Conservation (phyloP, 2,797 vertebrate species). For the Mormyrus proboscirostris region DNA sequence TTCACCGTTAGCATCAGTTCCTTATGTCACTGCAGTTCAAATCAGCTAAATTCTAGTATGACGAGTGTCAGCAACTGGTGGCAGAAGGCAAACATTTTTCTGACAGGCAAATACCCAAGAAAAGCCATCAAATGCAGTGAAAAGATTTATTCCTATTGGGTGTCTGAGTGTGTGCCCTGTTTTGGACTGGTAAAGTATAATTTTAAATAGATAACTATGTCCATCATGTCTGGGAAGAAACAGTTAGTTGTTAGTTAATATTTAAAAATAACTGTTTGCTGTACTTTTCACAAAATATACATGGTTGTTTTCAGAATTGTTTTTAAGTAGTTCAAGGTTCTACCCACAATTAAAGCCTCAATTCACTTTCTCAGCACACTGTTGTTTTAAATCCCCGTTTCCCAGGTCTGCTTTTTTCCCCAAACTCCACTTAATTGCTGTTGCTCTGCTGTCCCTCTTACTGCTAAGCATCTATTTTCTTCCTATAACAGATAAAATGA, state of each 20-base stretch:
- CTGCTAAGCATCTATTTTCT: neutral
- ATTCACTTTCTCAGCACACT: neutral
- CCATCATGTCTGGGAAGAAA: neutral
- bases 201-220: neutral
- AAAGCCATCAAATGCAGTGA: neutral
- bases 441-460: neutral
- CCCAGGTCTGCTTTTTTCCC: neutral
- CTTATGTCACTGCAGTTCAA: neutral
- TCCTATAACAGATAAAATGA: neutral
- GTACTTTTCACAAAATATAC: neutral
- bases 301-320: neutral
- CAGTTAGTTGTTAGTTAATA: neutral
- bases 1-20: neutral
- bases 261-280: neutral
- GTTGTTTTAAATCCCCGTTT: neutral
- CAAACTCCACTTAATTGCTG: neutral
- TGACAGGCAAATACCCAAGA: neutral
- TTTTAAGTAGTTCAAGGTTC: neutral
- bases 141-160: neutral
- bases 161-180: neutral
- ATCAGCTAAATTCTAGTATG: neutral
- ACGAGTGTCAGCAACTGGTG: neutral
- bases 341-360: neutral
- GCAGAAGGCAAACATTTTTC: neutral
- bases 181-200: neutral